Base-by-base conservation (phyloP, 2,888 invertebrate species). In the Drosophila melanosoma region DNA sequence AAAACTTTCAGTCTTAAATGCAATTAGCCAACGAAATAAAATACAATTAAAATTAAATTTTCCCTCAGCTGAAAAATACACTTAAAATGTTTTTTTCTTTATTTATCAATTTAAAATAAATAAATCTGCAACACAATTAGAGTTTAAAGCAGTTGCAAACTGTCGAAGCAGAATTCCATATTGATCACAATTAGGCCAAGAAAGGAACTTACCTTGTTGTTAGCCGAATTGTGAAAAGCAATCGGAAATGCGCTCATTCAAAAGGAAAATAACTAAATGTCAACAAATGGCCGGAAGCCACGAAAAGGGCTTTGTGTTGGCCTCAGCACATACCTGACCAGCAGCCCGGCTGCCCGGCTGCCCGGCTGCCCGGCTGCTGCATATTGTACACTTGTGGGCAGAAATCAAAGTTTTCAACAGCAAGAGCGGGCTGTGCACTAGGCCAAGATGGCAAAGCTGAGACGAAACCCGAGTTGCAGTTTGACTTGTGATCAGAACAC, bases 211-310 rank as follows among this genome's bases (percentile, higher is more conserved):
- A 62, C 56, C 54, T 40, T 42, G 11, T 42, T 63, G 58, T 48
- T 58, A 29, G 23, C 35, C 35, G 40, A 57, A 45, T 52, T 48
- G 52, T 74, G 54, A 48, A 57, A 45, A 40, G 67, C 48, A 59
- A 65, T 52, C 58, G 77, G 77, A 78, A 76, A 65, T 68, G 72
- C 72, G 72, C 35, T 40, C 59, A 65, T 59, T 76, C 59, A 76
- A 76, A 65, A 59, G 29, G 77, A 71, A 81, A 68, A 81, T 81
- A 72, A 59, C 67, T 32, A 68, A 72, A 63, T 59, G 57, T 48
- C 42, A 72, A 78, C 76, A 78, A 76, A 80, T 36, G 67, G 45
- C 61, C 42, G 53, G 71, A 76, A 78, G 71, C 60, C 64, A 10
- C 20, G 29, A 17, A 54, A 70, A 64, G 51, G 8, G 20, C 48